A percentile compares a stretch with the other conserved stretches of the same genome.
Conservation (phyloP, 2,113 vertebrate species). For the Callocephalon fimbriatum region DNA sequence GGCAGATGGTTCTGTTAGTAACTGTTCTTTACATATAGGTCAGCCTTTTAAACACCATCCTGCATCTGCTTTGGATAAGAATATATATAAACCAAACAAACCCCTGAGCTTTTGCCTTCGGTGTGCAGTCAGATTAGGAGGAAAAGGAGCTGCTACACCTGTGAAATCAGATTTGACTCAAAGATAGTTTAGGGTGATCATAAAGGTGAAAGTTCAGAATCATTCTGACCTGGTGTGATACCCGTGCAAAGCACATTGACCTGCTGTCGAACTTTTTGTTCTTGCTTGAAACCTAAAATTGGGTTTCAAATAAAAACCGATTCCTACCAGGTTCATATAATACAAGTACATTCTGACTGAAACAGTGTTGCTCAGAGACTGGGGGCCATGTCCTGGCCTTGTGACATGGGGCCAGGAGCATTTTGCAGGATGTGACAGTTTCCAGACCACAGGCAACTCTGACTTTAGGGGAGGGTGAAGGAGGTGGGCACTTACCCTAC, state of each 20-base stretch:
- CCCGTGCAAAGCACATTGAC: neutral
- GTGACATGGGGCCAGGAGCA: neutral
- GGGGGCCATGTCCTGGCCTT: neutral
- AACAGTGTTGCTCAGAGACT: neutral
- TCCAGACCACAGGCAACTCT: neutral
- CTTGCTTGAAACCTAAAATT: conserved; percentile 5
- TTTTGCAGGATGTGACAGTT: neutral
- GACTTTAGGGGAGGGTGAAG: neutral
- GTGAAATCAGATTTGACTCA: neutral
- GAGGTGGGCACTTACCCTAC: neutral
- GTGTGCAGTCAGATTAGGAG: neutral
- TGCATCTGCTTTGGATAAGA: neutral
- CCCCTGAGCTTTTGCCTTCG: neutral
- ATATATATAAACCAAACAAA: neutral
- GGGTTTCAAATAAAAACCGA: neutral
- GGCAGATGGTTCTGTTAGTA: conserved; percentile 17
- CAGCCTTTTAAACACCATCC: conserved; percentile 15
- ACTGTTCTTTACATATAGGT: conserved; percentile 1
- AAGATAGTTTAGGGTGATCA: conserved; percentile 10
- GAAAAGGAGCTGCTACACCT: neutral
- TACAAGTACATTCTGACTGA: neutral
- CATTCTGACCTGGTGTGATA: neutral
- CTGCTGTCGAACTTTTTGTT: neutral
- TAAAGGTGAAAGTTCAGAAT: neutral
- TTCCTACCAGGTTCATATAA: neutral